Base-by-base conservation (phyloP, 2,797 vertebrate genomes). In the Macrochelys suwanniensis region DNA sequence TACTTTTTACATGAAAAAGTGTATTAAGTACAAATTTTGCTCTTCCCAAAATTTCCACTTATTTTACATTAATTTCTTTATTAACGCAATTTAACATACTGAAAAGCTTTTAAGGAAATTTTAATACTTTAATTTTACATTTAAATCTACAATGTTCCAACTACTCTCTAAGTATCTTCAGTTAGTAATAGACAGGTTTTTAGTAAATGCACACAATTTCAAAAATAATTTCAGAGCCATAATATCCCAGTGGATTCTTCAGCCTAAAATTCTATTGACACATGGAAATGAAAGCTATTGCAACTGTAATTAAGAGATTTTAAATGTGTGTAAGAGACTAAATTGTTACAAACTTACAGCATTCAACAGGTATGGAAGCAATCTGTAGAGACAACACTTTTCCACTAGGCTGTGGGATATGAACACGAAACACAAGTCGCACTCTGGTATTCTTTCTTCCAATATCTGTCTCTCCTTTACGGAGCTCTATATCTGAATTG, bases 401-500 rank as follows among this genome's bases (percentile, higher is more conserved):
- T 97, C 99, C 99, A 84, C 97, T 99, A 95, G 99, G 98, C 65
- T 99, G 99, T 91, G 99, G 99, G 98, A 99, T 99, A 97, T 99
- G 99, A 78, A 99, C 99, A 78, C 99, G 98, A 97, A 99, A 99
- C 95, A 99, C 99, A 90, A 99, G 99, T 2, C 99, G 99, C 78
- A 99, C 99, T 83, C 99, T 98, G 45, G 99, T 99, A 98, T 99
- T 99, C 98, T 99, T 99, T 87, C 99, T 99, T 94, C 99, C 99
- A 88, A 99, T 99, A 96, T 99, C 99, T 19, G 99, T 99, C 98
- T 99, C 99, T 89, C 99, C 99, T 97, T 99, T 99, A 87, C 99
- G 99, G 95, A 99, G 99, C 98, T 99, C 99, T 85, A 99, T 99
- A 98, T 99, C 99, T 5, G 99, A 99, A 98, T 99, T 99, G 85